A percentile compares a stretch with the other conserved stretches of the same genome.
Conservation (phyloP, 1,140 invertebrate genomes). For the Akabosia matsudoensis region DNA sequence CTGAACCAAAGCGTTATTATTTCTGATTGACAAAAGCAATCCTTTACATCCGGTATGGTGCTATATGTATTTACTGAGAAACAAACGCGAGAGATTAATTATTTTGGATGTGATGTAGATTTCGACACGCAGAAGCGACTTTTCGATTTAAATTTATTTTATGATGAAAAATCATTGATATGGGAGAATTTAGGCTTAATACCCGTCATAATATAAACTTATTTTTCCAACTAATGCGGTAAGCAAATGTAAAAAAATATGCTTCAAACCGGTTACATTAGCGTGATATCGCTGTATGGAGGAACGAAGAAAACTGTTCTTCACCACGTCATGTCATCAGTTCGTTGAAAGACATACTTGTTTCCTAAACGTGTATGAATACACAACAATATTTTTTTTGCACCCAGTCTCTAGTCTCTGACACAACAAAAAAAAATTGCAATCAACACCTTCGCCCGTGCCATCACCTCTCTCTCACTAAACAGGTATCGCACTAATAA, state of each 20-base stretch:
- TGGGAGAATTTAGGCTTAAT: too few species aligned
- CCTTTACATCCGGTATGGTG: neutral
- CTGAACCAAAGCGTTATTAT: too few species aligned
- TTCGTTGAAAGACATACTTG: neutral
- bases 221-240: neutral
- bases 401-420: too few species aligned
- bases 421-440: too few species aligned
- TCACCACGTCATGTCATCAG: slow-evolving; percentile 1
- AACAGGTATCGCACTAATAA: neutral
- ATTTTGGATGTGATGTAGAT: too few species aligned
- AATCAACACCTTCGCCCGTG: neutral
- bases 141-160: too few species aligned
- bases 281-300: slow-evolving; percentile 3
- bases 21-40: neutral
- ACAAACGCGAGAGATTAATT: too few species aligned
- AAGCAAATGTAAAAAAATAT: neutral
- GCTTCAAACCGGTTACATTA: neutral
- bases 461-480: too few species aligned
- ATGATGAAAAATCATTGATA: too few species aligned
- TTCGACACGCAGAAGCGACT: too few species aligned
- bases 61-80: neutral
- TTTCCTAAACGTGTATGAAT: neutral
- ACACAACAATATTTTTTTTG: neutral
- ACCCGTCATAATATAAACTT: too few species aligned
- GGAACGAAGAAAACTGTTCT: neutral